Base-by-base conservation (phyloP, 1,140 invertebrate genomes). In the Brachionus calyciflorus region DNA sequence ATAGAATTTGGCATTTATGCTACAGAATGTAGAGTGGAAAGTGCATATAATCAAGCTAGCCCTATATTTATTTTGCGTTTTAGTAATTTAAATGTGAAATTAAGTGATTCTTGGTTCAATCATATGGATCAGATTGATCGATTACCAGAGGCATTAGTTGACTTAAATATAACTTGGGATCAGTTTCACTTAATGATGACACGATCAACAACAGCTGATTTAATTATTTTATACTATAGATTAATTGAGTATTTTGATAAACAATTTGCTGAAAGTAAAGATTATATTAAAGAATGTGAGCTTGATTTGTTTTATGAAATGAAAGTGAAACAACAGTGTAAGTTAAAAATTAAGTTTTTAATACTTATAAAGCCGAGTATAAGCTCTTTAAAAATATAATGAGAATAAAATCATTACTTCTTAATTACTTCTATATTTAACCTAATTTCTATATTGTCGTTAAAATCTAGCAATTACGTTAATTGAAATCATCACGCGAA, bases 151-250 rank as follows among this genome's bases (percentile, higher is more conserved):
- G 41, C 97, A 81, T 93, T 96, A 81, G 91, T 95, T 81, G 92
- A 96, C 83, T 93, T 93, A 17, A 91, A 93, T 80, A 86, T 98
- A 41, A 89, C 76, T 46, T 98, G 94, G 95, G 93, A 96, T 82
- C 93, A 96, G 83, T 87, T 96, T 12, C 94, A 98, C 86, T 88
- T 97, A 24, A 91, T 97, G 88, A 96, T 98, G 80, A 94, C 92
- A 14, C 92, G 94, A 84, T 96, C 93, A 26, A 97, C 95, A 0
- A 97, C 94, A 0, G 93, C 94, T 0, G 95, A 98, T 86, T 86
- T 98, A 21, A 86, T 97, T 1, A 97, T 97, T 86, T 96, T 98
- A 91, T 93, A 92, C 81, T 90, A 92, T 69, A 96, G 96, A 83
- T 86, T 97, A 7, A 94, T 97, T 81, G 94, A 98, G 86, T 98